Conservation (phyloP, 2,113 vertebrate genomes). For the Nothoprocta pentlandii region DNA sequence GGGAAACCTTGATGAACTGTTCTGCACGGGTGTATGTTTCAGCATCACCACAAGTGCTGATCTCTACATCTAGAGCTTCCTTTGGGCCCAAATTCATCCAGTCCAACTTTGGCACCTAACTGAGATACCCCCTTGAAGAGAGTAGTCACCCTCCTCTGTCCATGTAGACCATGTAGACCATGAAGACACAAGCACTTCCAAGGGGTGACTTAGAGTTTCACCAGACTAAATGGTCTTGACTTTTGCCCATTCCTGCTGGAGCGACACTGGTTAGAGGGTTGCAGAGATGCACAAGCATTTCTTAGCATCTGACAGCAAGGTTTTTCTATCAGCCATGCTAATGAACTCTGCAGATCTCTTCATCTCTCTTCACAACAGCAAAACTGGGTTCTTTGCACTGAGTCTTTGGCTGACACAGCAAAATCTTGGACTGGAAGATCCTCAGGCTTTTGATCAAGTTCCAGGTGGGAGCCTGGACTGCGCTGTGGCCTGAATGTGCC, state of each 20-base stretch:
- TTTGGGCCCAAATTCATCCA: not conserved
- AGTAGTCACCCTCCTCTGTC: not conserved
- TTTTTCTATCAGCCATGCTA: not conserved
- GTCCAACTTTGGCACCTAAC: too few relatives aligned
- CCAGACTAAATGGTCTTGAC: not conserved
- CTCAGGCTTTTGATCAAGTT: not conserved
- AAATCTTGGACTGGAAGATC: not conserved
- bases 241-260: not conserved
- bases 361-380: too few relatives aligned
- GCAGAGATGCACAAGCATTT: not conserved
- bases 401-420: not conserved
- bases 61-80: not conserved
- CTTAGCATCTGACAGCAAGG: not conserved
- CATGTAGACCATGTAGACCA: not conserved
- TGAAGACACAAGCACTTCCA: not conserved
- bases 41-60: not conserved
- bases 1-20: rapidly evolving
- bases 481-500: rapidly evolving
- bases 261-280: not conserved
- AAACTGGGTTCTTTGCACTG: not conserved
- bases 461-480: rapidly evolving
- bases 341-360: not conserved
- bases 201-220: not conserved
- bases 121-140: not conserved
- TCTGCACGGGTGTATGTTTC: not conserved